Percentiles rank a stretch among this genome's conserved stretches.
Evolutionary conservation across 1,140 invertebrate genomes (phyloP).

Genomic region (Macrocentrus cingulum): DNA sequence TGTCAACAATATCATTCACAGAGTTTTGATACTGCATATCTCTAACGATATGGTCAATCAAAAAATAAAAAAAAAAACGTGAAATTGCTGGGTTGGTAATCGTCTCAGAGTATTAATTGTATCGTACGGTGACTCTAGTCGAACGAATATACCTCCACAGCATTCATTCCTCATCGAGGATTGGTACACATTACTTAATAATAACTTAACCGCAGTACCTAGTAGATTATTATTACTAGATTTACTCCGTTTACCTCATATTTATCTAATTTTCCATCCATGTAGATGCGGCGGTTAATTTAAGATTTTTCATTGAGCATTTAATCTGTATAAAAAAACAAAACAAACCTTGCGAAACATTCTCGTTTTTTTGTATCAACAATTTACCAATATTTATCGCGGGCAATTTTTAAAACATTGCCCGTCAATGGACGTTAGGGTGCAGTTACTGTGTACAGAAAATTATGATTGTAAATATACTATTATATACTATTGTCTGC

Average conservation of each 20-base stretch:
- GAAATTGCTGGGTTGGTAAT: slow-evolving; percentile 13
- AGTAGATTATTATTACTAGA: slow-evolving; percentile 45
- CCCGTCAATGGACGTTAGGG: slow-evolving; percentile 34
- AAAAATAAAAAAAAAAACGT: slow-evolving; percentile 14
- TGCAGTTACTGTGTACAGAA: slow-evolving; percentile 47
- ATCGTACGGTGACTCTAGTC: slow-evolving; percentile 55
- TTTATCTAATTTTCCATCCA: background rate
- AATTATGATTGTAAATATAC: slow-evolving; percentile 26
- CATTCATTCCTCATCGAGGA: slow-evolving; percentile 15
- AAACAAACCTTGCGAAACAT: no score
- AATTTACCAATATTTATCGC: no score
- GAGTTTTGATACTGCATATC: no score
- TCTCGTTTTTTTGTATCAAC: no score
- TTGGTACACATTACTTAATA: slow-evolving; percentile 49
- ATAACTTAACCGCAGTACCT: slow-evolving; percentile 55
- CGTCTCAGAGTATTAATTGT: slow-evolving; percentile 42
- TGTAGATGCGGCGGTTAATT: background rate
- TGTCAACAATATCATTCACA: no score
- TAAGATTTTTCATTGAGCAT: background rate
- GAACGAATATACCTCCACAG: slow-evolving; percentile 52
- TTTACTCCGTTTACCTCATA: background rate
- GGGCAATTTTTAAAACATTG: no score
- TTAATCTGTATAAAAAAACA: no score
- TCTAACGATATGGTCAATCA: background rate
- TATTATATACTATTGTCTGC: slow-evolving; percentile 38